These are phyloP conservation scores for Tapirus terrestris DNA, from an alignment of 2,113 vertebrate genomes.

Conservation along the genomic window DNA sequence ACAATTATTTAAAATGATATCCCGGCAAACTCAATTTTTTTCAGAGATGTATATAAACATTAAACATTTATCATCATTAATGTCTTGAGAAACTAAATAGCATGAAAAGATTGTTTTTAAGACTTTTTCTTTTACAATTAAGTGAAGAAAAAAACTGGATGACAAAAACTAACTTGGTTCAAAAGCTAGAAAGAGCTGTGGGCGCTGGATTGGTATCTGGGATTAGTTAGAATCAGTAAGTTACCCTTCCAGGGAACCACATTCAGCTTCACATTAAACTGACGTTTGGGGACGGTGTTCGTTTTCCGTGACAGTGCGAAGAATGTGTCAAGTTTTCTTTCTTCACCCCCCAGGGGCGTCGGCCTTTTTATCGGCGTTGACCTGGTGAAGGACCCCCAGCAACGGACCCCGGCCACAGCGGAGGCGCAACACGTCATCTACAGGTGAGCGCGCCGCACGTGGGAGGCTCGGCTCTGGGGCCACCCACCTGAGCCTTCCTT, in stretches of 20 bases:
- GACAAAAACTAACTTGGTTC: background rate
- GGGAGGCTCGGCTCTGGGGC: background rate
- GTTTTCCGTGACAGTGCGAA: background rate
- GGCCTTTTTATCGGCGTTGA: constrained; percentile 96
- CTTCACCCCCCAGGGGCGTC: constrained; percentile 84
- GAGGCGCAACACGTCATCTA: constrained; percentile 97
- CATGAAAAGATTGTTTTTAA: background rate
- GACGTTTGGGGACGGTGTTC: background rate
- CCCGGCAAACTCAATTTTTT: background rate
- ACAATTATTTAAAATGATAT: constrained; percentile 13
- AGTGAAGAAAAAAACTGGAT: background rate
- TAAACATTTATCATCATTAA: background rate
- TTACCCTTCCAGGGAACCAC: background rate
- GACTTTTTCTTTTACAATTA: background rate
- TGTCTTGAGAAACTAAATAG: background rate
- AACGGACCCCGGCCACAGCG: constrained; percentile 93
- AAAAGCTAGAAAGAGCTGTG: background rate
- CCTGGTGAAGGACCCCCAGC: constrained; percentile 91
- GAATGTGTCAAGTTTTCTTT: background rate
- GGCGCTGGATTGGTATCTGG: background rate
- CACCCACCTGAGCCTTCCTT: background rate
- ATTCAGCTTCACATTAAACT: background rate
- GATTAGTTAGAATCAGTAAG: background rate
- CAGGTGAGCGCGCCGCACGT: constrained; percentile 69
- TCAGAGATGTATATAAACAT: background rate